These are phyloP conservation scores for Neosilurus mollespiculum DNA, from an alignment of 2,797 vertebrate species.

Conservation along the genomic window DNA sequence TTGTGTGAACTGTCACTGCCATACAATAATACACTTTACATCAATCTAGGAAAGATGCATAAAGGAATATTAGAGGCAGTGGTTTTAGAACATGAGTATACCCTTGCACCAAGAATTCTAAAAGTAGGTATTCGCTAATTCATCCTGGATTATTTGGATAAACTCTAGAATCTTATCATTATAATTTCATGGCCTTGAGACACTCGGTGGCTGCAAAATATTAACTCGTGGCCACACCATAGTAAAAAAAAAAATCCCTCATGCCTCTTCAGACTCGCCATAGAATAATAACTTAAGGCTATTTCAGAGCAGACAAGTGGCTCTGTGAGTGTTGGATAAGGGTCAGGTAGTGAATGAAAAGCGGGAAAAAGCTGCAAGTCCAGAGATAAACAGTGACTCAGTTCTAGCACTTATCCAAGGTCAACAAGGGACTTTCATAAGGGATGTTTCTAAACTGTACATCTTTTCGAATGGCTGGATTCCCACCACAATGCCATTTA, in stretches of 20 bases:
- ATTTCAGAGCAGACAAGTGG: constrained; percentile 19
- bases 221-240: not conserved
- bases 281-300: not conserved
- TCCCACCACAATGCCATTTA: constrained; percentile 18
- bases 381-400: constrained; percentile 65
- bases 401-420: constrained; percentile 62
- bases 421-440: constrained; percentile 63
- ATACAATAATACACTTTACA: too few species aligned
- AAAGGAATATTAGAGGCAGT: not conserved
- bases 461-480: constrained; percentile 36
- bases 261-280: not conserved
- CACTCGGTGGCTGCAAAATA: not conserved
- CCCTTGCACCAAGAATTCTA: not conserved
- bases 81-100: not conserved
- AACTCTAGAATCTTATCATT: not conserved
- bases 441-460: constrained; percentile 51
- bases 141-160: not conserved
- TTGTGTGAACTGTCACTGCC: too few species aligned
- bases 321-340: constrained; percentile 64
- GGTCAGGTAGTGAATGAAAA: constrained; percentile 63
- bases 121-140: not conserved
- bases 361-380: constrained; percentile 64
- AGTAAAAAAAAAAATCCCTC: not conserved
- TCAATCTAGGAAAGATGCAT: not conserved
- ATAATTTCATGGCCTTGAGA: too few species aligned